Conservation (phyloP, 2,797 vertebrate species). For the Poecilia velifera region DNA sequence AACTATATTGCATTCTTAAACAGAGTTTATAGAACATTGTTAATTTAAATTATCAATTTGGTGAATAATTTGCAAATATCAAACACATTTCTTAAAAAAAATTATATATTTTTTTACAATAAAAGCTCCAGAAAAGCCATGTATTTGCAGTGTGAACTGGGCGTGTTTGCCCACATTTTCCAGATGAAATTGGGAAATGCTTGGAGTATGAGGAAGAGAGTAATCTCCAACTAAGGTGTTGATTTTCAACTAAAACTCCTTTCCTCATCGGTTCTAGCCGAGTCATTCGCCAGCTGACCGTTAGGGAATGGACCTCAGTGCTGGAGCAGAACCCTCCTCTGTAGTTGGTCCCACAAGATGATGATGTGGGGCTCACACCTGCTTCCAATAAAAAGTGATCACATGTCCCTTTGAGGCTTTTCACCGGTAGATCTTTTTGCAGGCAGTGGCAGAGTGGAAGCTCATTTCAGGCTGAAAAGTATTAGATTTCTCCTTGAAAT, state of each 20-base stretch:
- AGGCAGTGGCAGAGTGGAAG: background rate
- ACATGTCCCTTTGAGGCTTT: background rate
- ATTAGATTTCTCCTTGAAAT: background rate
- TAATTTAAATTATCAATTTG: background rate
- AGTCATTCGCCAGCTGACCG: background rate
- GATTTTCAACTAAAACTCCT: background rate
- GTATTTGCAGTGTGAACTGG: background rate
- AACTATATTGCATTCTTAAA: background rate
- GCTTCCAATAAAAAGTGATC: slow-evolving; percentile 58
- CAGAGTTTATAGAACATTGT: background rate
- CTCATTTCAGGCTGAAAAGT: background rate
- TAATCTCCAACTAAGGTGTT: background rate
- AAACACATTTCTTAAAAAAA: background rate
- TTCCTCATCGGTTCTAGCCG: background rate
- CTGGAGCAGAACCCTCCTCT: background rate
- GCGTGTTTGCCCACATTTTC: background rate
- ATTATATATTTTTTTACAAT: too few relatives aligned
- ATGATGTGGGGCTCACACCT: slow-evolving; percentile 47
- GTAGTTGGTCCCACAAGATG: slow-evolving; percentile 18
- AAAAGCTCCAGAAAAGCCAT: background rate
- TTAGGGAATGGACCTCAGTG: background rate
- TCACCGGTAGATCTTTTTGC: background rate
- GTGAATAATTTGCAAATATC: background rate
- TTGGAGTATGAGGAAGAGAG: background rate
- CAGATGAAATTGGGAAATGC: background rate